Evolutionary conservation across 2,113 vertebrate species (phyloP).

Genomic region (Platysteira castanea): DNA sequence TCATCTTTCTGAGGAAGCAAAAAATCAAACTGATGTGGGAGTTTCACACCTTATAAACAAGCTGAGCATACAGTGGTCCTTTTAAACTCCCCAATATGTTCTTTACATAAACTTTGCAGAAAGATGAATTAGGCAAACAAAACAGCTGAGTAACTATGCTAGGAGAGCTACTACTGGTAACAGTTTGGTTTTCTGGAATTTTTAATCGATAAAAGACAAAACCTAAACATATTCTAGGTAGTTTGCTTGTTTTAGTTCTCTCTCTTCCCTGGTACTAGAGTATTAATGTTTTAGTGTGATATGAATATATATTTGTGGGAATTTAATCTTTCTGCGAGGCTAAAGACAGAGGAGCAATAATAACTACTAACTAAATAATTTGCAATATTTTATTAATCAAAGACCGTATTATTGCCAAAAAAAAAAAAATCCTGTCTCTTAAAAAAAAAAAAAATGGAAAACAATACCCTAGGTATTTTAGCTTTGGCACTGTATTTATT

Average conservation of each 20-base stretch:
- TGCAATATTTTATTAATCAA: neutral
- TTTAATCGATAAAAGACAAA: neutral
- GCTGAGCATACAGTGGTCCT: neutral
- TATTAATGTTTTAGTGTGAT: neutral
- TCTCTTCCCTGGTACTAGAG: neutral
- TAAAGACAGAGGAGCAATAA: neutral
- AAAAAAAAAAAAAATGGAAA: neutral
- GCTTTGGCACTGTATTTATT: neutral
- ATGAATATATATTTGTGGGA: neutral
- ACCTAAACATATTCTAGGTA: neutral
- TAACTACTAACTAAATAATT: neutral
- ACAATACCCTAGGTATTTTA: neutral
- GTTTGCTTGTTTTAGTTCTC: neutral
- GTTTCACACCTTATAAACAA: slow-evolving; percentile 1
- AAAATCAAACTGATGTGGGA: neutral
- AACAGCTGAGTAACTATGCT: neutral
- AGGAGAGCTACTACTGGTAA: neutral
- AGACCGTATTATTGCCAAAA: neutral
- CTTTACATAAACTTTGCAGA: neutral
- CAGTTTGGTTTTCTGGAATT: neutral
- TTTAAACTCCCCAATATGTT: neutral
- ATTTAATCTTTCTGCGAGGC: neutral
- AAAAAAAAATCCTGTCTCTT: neutral
- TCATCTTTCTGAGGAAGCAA: neutral
- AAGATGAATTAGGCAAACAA: neutral